A percentile compares a stretch with the other conserved stretches of the same genome.
Evolutionary conservation across 2,888 invertebrate genomes (phyloP).

Genomic region (Candidula unifasciata): DNA sequence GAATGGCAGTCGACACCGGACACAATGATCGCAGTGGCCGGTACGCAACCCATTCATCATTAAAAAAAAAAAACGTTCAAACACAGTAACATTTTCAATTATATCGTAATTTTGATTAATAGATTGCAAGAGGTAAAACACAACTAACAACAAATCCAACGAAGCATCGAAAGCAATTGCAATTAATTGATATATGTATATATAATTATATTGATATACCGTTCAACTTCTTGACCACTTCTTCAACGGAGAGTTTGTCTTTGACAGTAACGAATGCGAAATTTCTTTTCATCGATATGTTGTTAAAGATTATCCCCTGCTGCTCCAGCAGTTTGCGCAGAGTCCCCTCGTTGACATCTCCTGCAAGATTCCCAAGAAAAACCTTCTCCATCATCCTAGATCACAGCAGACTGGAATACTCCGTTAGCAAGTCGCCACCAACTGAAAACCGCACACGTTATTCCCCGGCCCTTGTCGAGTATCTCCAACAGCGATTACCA

Average conservation of each 20-base stretch:
- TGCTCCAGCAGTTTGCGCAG: constrained; percentile 88
- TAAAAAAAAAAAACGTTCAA: no score
- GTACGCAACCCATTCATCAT: no score
- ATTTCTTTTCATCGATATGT: constrained; percentile 88
- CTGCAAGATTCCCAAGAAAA: constrained; percentile 89
- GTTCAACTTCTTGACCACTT: constrained; percentile 89
- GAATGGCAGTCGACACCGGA: no score
- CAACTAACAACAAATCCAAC: no score
- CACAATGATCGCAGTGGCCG: no score
- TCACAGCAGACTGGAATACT: background rate
- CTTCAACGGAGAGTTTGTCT: constrained; percentile 89
- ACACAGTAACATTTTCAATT: no score
- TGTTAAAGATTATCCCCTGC: constrained; percentile 86
- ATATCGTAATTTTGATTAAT: no score
- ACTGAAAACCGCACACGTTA: background rate
- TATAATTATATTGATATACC: constrained; percentile 81
- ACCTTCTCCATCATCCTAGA: constrained; percentile 80
- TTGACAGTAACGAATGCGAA: constrained; percentile 92
- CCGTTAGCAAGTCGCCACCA: background rate
- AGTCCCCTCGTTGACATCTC: constrained; percentile 86
- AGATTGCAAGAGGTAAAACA: no score
- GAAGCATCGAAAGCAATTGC: no score
- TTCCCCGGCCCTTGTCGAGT: constrained; percentile 31
- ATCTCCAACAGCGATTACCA: constrained; percentile 48
- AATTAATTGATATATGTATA: no score